Evolutionary conservation across 2,113 vertebrate genomes (phyloP).

Genomic region (Rutilus rutilus): DNA sequence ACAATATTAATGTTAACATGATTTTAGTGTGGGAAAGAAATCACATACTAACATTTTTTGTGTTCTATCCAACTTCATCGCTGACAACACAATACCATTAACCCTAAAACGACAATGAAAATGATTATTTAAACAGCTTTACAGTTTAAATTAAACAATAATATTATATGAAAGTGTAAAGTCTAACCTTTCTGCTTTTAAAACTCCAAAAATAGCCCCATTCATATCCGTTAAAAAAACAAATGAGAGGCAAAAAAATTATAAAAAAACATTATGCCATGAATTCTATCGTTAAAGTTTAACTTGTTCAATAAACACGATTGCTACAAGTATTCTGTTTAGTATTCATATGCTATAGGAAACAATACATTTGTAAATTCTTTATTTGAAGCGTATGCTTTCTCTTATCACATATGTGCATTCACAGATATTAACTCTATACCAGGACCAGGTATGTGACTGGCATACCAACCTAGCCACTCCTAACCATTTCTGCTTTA

Average conservation of each 20-base stretch:
- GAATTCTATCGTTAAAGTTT: too few species aligned
- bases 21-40: not conserved
- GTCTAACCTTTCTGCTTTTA: too few species aligned
- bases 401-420: not conserved
- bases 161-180: too few species aligned
- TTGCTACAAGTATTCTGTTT: not conserved
- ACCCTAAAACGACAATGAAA: not conserved
- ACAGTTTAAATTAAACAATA: not conserved
- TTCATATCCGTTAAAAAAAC: not conserved
- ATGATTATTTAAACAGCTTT: not conserved
- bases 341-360: not conserved
- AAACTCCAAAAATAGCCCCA: not conserved
- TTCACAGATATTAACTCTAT: conserved; percentile 24
- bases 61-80: not conserved
- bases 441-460: conserved; percentile 17
- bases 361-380: not conserved
- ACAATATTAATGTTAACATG: not conserved
- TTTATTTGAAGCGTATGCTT: not conserved
- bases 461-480: conserved; percentile 31
- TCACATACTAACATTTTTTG: not conserved
- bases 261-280: not conserved
- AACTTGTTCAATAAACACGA: not conserved
- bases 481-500: conserved; percentile 30
- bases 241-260: not conserved
- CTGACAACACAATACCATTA: not conserved